Conservation (phyloP, 2,888 invertebrate species). For the Dasysyrphus albostriatus region DNA sequence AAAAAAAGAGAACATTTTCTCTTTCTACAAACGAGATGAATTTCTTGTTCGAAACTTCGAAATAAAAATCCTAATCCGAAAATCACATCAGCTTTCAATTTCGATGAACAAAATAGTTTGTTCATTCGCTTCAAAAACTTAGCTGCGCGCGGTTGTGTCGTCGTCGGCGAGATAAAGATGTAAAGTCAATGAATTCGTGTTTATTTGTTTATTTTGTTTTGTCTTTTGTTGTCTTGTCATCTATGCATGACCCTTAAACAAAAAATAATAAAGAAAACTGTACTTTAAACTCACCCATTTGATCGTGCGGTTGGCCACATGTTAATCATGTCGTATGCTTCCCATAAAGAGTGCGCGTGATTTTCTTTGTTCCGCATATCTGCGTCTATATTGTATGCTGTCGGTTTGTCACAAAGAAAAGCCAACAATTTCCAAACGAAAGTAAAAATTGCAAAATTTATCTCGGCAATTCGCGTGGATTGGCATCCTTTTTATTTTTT, state of each 20-base stretch:
- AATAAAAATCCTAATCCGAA: conserved; percentile 16
- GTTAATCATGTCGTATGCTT: conserved; percentile 51
- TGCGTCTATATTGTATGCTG: background rate
- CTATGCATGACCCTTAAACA: conserved; percentile 1
- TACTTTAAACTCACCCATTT: conserved; percentile 40
- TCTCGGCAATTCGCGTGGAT: conserved; percentile 30
- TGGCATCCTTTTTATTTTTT: background rate
- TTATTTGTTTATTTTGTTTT: conserved; percentile 30
- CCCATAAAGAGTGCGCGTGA: conserved; percentile 53
- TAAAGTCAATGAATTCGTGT: conserved; percentile 30
- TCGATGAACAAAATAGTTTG: conserved; percentile 35
- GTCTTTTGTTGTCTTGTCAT: conserved; percentile 18
- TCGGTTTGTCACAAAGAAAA: conserved; percentile 59
- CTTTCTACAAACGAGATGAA: conserved; percentile 18
- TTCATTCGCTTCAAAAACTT: conserved; percentile 54
- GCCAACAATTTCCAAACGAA: conserved; percentile 63
- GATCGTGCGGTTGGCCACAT: conserved; percentile 38
- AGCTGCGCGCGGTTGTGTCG: conserved; percentile 35
- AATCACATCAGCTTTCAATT: conserved; percentile 59
- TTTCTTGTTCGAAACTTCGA: conserved; percentile 52
- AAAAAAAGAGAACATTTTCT: conserved; percentile 24
- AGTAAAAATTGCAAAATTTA: conserved; percentile 58
- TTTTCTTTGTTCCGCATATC: conserved; percentile 70
- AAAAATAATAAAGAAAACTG: conserved; percentile 48
- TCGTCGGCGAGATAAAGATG: conserved; percentile 29